phyloP scores from a whole-genome alignment of 2,888 invertebrate genomes.

The Stegophylla sp. region DNA sequence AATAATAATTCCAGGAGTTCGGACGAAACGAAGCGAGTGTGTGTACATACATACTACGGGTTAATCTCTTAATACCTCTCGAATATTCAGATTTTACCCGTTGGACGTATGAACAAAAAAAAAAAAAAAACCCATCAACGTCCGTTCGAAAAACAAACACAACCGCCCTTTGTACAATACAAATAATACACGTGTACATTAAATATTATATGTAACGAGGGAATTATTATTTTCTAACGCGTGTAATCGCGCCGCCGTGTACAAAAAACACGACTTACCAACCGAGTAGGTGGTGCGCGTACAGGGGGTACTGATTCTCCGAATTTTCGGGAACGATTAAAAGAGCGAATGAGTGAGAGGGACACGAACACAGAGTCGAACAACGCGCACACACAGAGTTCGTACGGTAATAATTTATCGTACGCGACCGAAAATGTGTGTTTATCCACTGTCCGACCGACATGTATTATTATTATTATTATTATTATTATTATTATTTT shows the following conservation, averaged over 20 bases:
- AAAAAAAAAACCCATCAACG: neutral
- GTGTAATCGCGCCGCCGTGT: neutral
- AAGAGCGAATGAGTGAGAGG: no score
- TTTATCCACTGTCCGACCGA: neutral
- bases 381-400: no score
- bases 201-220: neutral
- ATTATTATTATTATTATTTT: neutral
- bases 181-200: neutral
- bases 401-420: neutral
- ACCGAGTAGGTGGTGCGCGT: neutral
- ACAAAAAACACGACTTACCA: neutral
- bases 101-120: neutral
- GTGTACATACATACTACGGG: no score
- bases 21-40: neutral
- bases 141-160: neutral
- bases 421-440: slow-evolving; percentile 4
- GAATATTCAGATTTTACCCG: neutral
- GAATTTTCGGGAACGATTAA: slow-evolving; percentile 22
- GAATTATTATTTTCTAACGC: neutral
- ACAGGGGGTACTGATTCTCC: neutral
- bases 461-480: neutral
- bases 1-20: slow-evolving; percentile 7
- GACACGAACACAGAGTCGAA: no score
- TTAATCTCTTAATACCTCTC: slow-evolving; percentile 5
- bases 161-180: neutral